Base-by-base conservation (phyloP, 2,797 vertebrate genomes). In the Platyrinchus mystaceus region DNA sequence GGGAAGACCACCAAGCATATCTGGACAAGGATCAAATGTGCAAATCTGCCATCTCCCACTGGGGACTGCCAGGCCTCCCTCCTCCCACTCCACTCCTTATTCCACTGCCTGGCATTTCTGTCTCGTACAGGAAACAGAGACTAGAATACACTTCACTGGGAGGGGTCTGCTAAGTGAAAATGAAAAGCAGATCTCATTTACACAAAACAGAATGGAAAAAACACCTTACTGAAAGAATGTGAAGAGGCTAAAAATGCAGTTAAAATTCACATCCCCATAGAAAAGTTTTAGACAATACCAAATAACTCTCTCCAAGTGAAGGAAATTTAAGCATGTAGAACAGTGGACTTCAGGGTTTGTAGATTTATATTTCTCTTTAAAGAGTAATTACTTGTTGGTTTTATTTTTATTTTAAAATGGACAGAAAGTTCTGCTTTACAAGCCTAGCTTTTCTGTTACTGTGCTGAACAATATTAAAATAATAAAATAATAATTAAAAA, bases 61-160 rank as follows among this genome's bases (percentile, higher is more conserved):
- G 34, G 16, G 32, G 32, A 21, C 44, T 68, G 58, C 10, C 56
- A 59, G 18, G 28, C 7, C 18, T 60, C 46, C 23, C 12, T 78
- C 47, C 36, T 95, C 23, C 30, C 36, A 39, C 10, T 5, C 12
- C 1, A 3, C 10, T 81, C 27, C 10, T 89, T 79, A 41, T 44
- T 68, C 67, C 44, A 28, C 32, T 74, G 41, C 66, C 50, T 80
- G 37, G 56, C 20, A 60, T 56, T 27, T 92, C 19, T 50, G 6
- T 50, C 32, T 80, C 4, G 0, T 19, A n/a, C 0, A 1, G 10
- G 7, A 59, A 94, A 50, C 6, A 58, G 46, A 56, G 24, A 34
- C 17, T 30, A 69, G 26, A 79, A 69, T 4, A 66, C 28, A 37
- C 7, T 46, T 90, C 44, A 67, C 14, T 4, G 0, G 11, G 20